Percentiles rank a stretch among this genome's conserved stretches.
Evolutionary conservation across 1,140 invertebrate species (phyloP).

Genomic region (Sweltsa coloradensis): DNA sequence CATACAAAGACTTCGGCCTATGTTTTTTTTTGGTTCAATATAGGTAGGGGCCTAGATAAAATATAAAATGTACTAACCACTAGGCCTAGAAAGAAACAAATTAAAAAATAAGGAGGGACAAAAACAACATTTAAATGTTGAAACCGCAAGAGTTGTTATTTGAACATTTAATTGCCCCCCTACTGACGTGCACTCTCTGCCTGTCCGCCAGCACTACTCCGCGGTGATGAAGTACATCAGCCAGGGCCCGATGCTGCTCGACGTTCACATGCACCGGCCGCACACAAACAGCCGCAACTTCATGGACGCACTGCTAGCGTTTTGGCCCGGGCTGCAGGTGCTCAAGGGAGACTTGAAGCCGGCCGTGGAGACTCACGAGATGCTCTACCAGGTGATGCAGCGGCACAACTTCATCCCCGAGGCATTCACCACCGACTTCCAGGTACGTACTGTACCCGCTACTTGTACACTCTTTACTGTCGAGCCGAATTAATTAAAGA

Average conservation of each 20-base stretch:
- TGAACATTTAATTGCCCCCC: no score
- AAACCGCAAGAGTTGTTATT: no score
- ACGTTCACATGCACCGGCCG: slow-evolving; percentile 97
- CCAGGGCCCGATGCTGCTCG: slow-evolving; percentile 87
- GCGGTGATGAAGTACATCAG: slow-evolving; percentile 98
- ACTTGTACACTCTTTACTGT: no score
- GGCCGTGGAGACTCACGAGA: slow-evolving; percentile 94
- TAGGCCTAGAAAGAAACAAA: no score
- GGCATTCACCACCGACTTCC: slow-evolving; percentile 90
- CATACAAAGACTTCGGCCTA: no score
- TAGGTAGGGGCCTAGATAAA: no score
- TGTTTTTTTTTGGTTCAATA: no score
- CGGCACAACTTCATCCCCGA: slow-evolving; percentile 96
- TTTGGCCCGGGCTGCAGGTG: slow-evolving; percentile 94
- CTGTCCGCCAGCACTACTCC: slow-evolving; percentile 90
- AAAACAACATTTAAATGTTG: no score
- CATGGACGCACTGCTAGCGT: slow-evolving; percentile 94
- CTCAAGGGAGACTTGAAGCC: slow-evolving; percentile 88
- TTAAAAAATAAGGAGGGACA: no score
- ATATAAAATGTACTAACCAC: no score
- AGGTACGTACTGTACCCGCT: slow-evolving; percentile 37
- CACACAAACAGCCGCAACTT: slow-evolving; percentile 91
- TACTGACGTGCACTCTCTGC: no score
- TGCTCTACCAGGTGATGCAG: slow-evolving; percentile 94
- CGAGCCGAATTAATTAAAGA: no score